Evolutionary conservation across 2,113 vertebrate species (phyloP).

Genomic region (Heptranchias perlo): DNA sequence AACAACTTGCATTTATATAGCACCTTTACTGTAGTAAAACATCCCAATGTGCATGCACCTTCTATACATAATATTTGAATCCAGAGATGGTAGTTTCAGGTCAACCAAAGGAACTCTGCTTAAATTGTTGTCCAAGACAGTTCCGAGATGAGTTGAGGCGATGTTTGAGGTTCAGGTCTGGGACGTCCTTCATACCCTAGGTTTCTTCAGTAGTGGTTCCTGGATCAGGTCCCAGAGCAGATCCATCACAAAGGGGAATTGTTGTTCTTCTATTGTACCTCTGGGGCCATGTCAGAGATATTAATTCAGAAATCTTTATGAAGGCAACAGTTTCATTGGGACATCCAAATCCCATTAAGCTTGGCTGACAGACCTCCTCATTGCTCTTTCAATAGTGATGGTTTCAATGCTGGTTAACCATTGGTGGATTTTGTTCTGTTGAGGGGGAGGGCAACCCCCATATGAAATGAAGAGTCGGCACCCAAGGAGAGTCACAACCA

Average conservation of each 20-base stretch:
- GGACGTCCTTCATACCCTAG: not conserved
- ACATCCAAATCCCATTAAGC: not conserved
- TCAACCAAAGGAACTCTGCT: not conserved
- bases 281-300: not conserved
- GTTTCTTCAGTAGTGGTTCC: not conserved
- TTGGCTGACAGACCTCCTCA: not conserved
- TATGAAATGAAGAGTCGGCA: not conserved
- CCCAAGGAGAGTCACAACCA: not conserved
- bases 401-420: not conserved
- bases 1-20: too few relatives aligned
- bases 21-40: too few relatives aligned
- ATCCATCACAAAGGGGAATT: not conserved
- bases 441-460: not conserved
- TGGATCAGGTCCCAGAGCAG: not conserved
- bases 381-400: not conserved
- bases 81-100: not conserved
- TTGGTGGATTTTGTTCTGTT: not conserved
- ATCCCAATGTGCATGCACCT: too few relatives aligned
- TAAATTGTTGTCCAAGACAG: not conserved
- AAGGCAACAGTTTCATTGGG: not conserved
- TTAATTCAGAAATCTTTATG: not conserved
- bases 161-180: not conserved
- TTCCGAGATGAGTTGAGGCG: not conserved
- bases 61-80: not conserved
- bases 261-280: not conserved